Base-by-base conservation (phyloP, 2,113 vertebrate genomes). In the Elaphurus davidianus region DNA sequence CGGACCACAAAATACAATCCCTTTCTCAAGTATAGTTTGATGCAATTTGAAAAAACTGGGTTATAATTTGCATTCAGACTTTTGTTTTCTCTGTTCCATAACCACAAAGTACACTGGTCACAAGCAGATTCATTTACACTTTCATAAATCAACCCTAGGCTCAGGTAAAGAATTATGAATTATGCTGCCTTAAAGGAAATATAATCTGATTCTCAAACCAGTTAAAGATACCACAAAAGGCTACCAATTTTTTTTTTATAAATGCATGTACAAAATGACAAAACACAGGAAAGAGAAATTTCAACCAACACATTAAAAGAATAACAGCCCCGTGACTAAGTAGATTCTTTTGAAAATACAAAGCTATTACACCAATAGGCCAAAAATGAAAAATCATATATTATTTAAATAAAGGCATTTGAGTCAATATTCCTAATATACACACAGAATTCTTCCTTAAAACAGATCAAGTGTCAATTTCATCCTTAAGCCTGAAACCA, bases 271-370 rank as follows among this genome's bases (percentile, higher is more conserved):
- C 27, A 59, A 85, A 96, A 87, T 54, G 71, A 36, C 60, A 88
- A 96, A 95, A 96, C 85, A 97, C n/a, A 96, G 19, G 83, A 30
- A 84, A 87, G 87, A 82, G 78, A 91, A 96, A 97, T 36, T n/a
- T 5, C 47, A 90, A 93, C n/a, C 52, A 91, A 90, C 52, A 97
- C 9, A 95, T 43, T 79, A 87, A 93, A 89, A 90, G 6, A 91
- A 45, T 8, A 90, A 59, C 8, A 50, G 60, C 7, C 13, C 43
- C 10, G 59, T 7, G 5, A 76, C 7, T 17, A 95, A 62, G 30
- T 12, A 82, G 64, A 78, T 17, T 54, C 62, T 92, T 87, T 90
- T 11, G 59, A 57, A 97, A 94, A 91, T 30, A 95, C 7, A 95
- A 96, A 96, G 64, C 54, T 30, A 64, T 90, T 92, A 95, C 0